A percentile compares a stretch with the other conserved stretches of the same genome.
Evolutionary conservation across 2,888 invertebrate species (phyloP).

Genomic region (Mesoligia furuncula): DNA sequence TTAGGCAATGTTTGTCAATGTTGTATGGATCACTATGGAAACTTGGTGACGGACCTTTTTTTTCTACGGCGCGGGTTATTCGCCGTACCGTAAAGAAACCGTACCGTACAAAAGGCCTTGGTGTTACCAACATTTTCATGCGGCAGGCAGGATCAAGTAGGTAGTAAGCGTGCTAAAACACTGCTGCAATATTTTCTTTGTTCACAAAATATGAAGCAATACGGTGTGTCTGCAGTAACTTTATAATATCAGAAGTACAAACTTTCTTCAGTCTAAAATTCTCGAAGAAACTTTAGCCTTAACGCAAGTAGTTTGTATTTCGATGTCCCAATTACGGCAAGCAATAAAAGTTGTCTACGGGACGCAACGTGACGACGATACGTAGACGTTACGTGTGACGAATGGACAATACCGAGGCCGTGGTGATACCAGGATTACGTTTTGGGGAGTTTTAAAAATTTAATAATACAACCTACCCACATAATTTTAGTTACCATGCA

Average conservation of each 20-base stretch:
- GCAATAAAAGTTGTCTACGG: conserved; percentile 84
- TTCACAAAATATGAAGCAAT: background rate
- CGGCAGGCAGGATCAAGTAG: background rate
- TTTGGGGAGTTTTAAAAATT: conserved; percentile 23
- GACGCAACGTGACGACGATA: conserved; percentile 82
- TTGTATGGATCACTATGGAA: too few relatives aligned
- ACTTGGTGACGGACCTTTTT: background rate
- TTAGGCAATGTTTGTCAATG: too few relatives aligned
- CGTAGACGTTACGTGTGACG: conserved; percentile 85
- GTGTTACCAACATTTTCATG: background rate
- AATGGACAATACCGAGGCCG: conserved; percentile 77
- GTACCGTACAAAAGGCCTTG: background rate
- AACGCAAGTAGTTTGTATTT: conserved; percentile 72
- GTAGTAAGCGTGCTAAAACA: too few relatives aligned
- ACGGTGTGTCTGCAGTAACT: background rate
- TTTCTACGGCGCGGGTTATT: background rate
- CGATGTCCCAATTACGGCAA: conserved; percentile 81
- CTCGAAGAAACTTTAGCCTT: conserved; percentile 61
- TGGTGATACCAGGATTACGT: conserved; percentile 49
- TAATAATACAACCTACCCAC: background rate
- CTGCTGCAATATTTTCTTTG: background rate
- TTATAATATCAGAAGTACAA: conserved; percentile 10
- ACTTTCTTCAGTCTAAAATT: conserved; percentile 52
- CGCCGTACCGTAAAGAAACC: background rate
- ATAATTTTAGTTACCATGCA: conserved; percentile 3